Evolutionary conservation across 1,140 invertebrate species (phyloP), one percentile per base, ranked within the genome.

Genomic region (Drosophila eugracilis): DNA sequence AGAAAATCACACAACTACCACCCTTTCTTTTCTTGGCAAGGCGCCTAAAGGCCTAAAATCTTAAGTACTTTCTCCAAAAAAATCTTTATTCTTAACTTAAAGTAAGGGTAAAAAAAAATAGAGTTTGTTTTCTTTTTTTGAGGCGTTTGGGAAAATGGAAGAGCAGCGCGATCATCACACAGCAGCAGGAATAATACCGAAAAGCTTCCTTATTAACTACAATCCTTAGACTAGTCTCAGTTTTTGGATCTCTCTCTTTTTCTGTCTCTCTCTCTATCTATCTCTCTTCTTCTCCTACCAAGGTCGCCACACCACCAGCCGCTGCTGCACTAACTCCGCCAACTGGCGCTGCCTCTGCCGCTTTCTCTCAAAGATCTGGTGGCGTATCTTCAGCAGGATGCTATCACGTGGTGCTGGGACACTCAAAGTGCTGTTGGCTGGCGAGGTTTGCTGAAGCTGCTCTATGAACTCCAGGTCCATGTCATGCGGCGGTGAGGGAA

Each of bases 291-390:
- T 3, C 6, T 15, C 24, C 44, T 73, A 91, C 89, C 89, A 91
- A 0, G 89, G 89, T 30, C 89, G 78, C 89, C 89, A 91, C 6
- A 91, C 88, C 22, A 83, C 84, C 41, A 89, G 32, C 12, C 78
- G 70, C 24, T 75, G 74, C 30, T 83, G 67, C 12, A 88, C 58
- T 15, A 78, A 24, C 21, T 81, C 74, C 12, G 63, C 75, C 55
- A 83, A 17, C 28, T 90, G 77, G 9, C 81, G 83, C 24, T 84
- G 80, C 36, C 80, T 44, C 39, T 84, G 76, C 1, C 89, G 73
- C 44, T 91, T 90, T 0, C 89, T 71, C 70, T 91, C 89, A 21
- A 91, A 91, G 36, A 91, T 91, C 63, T 91, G 89, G 36, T 84
- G 72, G 15, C 89, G 89, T 24, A 91, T 91, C 49, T 91, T 91